Evolutionary conservation across 37 sponge, comb jelly and placozoan genomes (phyloP).

Genomic region (Theonella swinhoei): DNA sequence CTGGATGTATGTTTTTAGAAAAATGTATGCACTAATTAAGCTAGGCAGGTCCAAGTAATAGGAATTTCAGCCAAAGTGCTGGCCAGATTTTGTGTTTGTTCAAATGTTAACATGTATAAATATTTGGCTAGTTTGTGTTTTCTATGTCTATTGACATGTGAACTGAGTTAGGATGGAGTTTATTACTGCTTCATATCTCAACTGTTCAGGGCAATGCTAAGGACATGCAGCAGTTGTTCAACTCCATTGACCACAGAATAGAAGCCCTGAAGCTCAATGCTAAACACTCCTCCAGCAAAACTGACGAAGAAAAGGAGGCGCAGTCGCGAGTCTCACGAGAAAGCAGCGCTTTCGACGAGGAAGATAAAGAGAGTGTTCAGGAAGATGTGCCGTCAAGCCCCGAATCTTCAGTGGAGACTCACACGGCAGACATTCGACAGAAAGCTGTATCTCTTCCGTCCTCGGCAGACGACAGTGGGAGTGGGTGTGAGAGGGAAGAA

Average conservation of each 20-base stretch:
- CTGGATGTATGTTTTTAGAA: too few relatives aligned
- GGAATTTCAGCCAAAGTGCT: too few relatives aligned
- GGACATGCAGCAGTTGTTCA: slow-evolving; percentile 58
- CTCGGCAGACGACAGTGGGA: neutral
- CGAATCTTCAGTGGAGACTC: neutral
- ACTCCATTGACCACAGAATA: slow-evolving; percentile 53
- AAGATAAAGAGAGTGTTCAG: neutral
- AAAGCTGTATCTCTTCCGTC: neutral
- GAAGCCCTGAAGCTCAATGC: slow-evolving; percentile 28
- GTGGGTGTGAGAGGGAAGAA: neutral
- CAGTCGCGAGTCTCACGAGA: neutral
- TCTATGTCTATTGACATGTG: too few relatives aligned
- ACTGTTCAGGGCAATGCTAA: slow-evolving; percentile 38
- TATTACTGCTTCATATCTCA: too few relatives aligned
- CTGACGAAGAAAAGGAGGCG: neutral
- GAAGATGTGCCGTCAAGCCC: neutral
- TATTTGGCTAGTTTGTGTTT: too few relatives aligned
- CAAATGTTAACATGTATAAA: too few relatives aligned
- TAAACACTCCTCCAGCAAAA: neutral
- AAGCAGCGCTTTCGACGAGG: neutral
- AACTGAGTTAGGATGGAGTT: too few relatives aligned
- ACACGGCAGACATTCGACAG: neutral
- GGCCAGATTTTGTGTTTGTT: too few relatives aligned
- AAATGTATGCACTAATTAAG: too few relatives aligned
- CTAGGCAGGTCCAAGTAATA: too few relatives aligned